Evolutionary conservation across 2,888 invertebrate species (phyloP).

Genomic region (Chrysolina haemoptera): DNA sequence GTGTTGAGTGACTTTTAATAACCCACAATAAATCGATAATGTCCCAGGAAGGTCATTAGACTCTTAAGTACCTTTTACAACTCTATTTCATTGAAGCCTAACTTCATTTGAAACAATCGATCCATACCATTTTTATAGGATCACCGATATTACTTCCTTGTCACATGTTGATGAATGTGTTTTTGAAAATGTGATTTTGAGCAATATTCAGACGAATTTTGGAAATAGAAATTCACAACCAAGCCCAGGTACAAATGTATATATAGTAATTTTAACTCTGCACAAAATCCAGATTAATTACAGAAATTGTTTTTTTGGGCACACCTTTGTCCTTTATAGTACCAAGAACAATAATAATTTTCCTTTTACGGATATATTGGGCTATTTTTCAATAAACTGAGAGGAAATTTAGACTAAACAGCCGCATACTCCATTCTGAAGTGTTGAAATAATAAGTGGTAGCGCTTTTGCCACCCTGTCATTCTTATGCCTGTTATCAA

Average conservation of each 20-base stretch:
- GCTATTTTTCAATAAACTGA: conserved; percentile 34
- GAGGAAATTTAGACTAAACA: conserved; percentile 51
- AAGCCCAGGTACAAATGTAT: conserved; percentile 11
- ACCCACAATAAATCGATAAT: too few species aligned
- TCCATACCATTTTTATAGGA: too few species aligned
- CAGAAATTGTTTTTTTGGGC: not conserved
- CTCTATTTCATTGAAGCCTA: too few species aligned
- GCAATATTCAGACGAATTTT: not conserved
- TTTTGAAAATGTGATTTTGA: not conserved
- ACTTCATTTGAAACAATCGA: too few species aligned
- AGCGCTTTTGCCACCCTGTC: conserved; percentile 64
- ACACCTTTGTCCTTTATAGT: not conserved
- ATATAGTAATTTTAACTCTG: not conserved
- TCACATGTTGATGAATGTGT: too few species aligned
- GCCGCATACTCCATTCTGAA: conserved; percentile 54
- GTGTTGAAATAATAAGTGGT: conserved; percentile 58
- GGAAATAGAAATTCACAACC: not conserved
- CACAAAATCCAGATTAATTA: not conserved
- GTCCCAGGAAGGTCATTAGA: too few species aligned
- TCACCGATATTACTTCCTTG: too few species aligned
- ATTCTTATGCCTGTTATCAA: conserved; percentile 60
- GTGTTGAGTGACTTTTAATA: too few species aligned
- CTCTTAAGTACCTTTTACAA: too few species aligned
- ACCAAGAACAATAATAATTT: not conserved
- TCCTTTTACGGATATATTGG: not conserved